These are phyloP conservation scores for Chloebia gouldiae DNA, from an alignment of 2,113 vertebrate species.

Conservation along the genomic window DNA sequence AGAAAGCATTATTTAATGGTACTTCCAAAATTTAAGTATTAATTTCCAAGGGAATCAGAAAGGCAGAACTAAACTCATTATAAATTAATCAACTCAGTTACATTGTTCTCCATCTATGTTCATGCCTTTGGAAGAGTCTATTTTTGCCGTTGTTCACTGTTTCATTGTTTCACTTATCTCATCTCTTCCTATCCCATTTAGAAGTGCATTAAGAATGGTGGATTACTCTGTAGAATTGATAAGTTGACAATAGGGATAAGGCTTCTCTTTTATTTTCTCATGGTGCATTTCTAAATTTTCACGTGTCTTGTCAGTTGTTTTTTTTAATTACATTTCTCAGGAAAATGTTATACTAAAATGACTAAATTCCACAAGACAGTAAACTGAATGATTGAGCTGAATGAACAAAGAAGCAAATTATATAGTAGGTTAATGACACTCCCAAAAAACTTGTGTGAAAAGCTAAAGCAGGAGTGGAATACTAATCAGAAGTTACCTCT, in stretches of 20 bases:
- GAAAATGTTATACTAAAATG: constrained; percentile 21
- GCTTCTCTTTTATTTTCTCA: constrained; percentile 26
- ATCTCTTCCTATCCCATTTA: background rate
- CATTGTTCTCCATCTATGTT: constrained; percentile 9
- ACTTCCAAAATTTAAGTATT: background rate
- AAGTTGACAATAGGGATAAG: background rate
- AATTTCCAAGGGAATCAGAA: background rate
- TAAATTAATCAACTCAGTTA: constrained; percentile 8
- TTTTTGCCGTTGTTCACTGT: background rate
- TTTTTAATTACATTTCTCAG: background rate
- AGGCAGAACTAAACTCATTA: background rate
- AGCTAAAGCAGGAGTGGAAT: constrained; percentile 43
- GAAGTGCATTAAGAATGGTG: background rate
- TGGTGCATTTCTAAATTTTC: constrained; percentile 4
- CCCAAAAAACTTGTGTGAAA: constrained; percentile 53
- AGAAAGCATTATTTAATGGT: background rate
- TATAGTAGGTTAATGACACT: constrained; percentile 43
- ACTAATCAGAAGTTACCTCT: constrained; percentile 49
- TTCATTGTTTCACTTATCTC: constrained; percentile 35
- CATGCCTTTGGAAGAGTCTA: background rate
- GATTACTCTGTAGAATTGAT: constrained; percentile 10
- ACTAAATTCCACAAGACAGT: constrained; percentile 22
- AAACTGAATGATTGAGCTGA: constrained; percentile 36
- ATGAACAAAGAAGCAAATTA: constrained; percentile 60
- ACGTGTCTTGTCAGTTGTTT: background rate